Evolutionary conservation across 2,888 invertebrate genomes (phyloP).

Genomic region (Lottia scabra): DNA sequence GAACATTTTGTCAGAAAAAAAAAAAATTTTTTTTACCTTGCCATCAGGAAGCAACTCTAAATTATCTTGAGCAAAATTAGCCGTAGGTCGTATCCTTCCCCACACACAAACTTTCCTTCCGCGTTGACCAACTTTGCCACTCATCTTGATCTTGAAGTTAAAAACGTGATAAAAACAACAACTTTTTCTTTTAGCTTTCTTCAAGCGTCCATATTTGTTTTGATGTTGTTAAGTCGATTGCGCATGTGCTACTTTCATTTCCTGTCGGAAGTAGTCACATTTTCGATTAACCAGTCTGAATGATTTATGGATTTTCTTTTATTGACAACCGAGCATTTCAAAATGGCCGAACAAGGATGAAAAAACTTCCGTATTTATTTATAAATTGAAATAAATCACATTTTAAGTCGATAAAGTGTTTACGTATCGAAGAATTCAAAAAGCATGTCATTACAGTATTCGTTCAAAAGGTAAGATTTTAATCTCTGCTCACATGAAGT

Average conservation of each 20-base stretch:
- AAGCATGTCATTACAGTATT: too few species aligned
- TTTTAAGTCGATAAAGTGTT: too few species aligned
- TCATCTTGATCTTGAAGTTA: slow-evolving; percentile 13
- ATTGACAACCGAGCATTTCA: too few species aligned
- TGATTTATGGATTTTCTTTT: too few species aligned
- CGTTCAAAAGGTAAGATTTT: too few species aligned
- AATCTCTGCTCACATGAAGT: too few species aligned
- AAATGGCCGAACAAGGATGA: too few species aligned
- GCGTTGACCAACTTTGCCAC: slow-evolving; percentile 33
- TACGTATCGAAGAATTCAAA: too few species aligned
- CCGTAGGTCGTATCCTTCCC: slow-evolving; percentile 65
- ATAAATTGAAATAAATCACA: too few species aligned
- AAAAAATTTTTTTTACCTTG: slow-evolving; percentile 47
- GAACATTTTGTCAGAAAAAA: too few species aligned
- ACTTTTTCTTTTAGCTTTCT: slow-evolving; percentile 2
- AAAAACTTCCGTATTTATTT: too few species aligned
- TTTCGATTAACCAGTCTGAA: too few species aligned
- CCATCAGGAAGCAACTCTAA: slow-evolving; percentile 64
- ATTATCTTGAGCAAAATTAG: slow-evolving; percentile 64
- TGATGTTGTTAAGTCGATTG: slow-evolving; percentile 53
- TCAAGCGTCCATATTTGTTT: slow-evolving; percentile 47
- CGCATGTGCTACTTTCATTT: slow-evolving; percentile 40
- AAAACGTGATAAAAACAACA: neutral
- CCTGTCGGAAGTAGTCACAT: neutral
- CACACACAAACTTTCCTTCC: slow-evolving; percentile 66